Percentiles rank a stretch among this genome's conserved stretches.
Conservation (phyloP, 2,888 invertebrate species). For the Caradrina kadenii region DNA sequence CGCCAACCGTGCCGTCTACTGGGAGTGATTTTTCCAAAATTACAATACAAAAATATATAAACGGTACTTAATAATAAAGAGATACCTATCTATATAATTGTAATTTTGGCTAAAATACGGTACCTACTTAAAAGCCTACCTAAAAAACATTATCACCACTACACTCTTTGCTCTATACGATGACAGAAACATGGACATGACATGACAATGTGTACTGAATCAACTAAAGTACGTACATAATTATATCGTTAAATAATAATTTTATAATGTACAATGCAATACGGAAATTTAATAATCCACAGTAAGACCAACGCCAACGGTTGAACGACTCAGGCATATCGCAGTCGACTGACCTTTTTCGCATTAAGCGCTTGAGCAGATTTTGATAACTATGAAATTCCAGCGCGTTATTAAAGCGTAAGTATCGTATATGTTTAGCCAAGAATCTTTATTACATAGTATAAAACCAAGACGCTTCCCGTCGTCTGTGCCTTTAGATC, state of each 20-base stretch:
- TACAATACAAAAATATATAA: no score
- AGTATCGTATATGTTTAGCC: not conserved
- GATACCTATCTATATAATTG: no score
- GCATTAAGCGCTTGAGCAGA: conserved; percentile 28
- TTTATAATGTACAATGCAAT: conserved; percentile 15
- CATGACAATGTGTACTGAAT: not conserved
- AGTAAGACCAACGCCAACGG: conserved; percentile 23
- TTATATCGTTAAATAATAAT: conserved; percentile 2
- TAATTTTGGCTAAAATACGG: no score
- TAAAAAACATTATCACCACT: no score
- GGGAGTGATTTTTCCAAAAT: no score
- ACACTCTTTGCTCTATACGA: not conserved
- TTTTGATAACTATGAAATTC: conserved; percentile 16
- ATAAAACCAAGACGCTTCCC: no score
- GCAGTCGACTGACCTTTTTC: conserved; percentile 41
- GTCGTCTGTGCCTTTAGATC: no score
- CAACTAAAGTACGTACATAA: conserved; percentile 1
- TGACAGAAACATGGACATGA: not conserved
- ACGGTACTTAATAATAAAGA: no score
- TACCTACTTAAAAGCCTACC: no score
- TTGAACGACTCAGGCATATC: conserved; percentile 34
- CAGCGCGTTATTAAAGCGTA: not conserved
- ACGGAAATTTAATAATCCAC: conserved; percentile 41
- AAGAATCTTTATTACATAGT: not conserved
- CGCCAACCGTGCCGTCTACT: no score